Conservation (phyloP, 2,797 vertebrate species). For the Notamacropus eugenii region DNA sequence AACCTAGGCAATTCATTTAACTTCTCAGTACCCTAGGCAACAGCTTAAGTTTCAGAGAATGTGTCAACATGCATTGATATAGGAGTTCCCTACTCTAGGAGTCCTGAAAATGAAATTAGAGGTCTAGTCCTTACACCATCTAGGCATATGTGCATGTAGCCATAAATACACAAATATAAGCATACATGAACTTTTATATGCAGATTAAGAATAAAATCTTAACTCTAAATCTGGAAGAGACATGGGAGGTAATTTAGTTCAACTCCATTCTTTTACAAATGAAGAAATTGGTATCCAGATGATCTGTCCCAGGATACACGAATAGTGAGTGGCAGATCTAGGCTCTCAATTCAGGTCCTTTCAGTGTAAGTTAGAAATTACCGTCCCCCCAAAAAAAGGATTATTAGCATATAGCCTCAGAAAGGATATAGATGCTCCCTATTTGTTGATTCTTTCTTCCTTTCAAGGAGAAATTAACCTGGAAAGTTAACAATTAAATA, state of each 20-base stretch:
- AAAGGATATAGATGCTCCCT: neutral
- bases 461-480: neutral
- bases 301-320: neutral
- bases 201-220: neutral
- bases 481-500: neutral
- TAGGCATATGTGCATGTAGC: neutral
- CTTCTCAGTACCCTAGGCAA: neutral
- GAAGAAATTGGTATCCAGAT: neutral
- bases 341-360: neutral
- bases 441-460: neutral
- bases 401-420: constrained; percentile 7
- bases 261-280: neutral
- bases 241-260: neutral
- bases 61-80: neutral
- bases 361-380: neutral
- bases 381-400: neutral
- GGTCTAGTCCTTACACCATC: neutral
- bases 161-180: neutral
- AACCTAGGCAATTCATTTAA: neutral
- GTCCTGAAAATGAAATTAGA: neutral
- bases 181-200: neutral
- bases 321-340: neutral
- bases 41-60: neutral
- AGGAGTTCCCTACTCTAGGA: neutral
- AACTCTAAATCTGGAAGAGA: neutral